Percentiles rank a stretch among this genome's conserved stretches.
Conservation (phyloP, 1,140 invertebrate species). For the Megalopta genalis region DNA sequence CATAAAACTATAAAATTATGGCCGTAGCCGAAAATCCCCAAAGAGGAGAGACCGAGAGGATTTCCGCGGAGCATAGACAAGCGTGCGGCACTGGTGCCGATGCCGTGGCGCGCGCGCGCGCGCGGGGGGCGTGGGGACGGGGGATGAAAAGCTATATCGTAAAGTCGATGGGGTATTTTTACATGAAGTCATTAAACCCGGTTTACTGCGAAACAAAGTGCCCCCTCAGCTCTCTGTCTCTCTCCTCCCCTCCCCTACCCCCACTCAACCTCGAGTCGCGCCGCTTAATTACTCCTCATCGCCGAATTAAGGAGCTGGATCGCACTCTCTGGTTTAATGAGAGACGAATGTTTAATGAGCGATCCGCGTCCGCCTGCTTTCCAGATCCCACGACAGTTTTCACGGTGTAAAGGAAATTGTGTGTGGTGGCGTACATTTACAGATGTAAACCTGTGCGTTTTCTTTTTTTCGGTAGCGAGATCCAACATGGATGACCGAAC, state of each 20-base stretch:
- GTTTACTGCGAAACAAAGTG: conserved; percentile 67
- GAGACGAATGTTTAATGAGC: conserved; percentile 67
- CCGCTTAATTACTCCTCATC: conserved; percentile 70
- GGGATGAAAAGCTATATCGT: conserved; percentile 61
- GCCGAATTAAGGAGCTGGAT: conserved; percentile 63
- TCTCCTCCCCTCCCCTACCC: too few species aligned
- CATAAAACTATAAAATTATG: conserved; percentile 77
- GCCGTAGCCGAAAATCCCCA: conserved; percentile 60
- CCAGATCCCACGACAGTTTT: conserved; percentile 54
- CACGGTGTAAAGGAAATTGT: conserved; percentile 50
- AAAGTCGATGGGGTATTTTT: conserved; percentile 74
- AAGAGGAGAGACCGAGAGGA: conserved; percentile 41
- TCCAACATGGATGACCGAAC: background rate
- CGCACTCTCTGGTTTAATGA: conserved; percentile 62
- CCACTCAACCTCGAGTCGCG: conserved; percentile 5
- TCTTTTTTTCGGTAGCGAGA: background rate
- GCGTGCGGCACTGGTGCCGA: background rate
- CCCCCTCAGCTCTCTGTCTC: conserved; percentile 28
- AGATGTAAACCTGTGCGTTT: too few species aligned
- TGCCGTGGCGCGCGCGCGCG: too few species aligned
- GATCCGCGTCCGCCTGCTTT: conserved; percentile 34
- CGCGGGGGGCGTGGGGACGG: background rate
- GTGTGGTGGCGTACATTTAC: background rate
- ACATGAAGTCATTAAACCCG: conserved; percentile 69
- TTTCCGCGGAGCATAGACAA: conserved; percentile 1